Base-by-base conservation (phyloP, 2,888 invertebrate species). In the Callimorpha dominula region DNA sequence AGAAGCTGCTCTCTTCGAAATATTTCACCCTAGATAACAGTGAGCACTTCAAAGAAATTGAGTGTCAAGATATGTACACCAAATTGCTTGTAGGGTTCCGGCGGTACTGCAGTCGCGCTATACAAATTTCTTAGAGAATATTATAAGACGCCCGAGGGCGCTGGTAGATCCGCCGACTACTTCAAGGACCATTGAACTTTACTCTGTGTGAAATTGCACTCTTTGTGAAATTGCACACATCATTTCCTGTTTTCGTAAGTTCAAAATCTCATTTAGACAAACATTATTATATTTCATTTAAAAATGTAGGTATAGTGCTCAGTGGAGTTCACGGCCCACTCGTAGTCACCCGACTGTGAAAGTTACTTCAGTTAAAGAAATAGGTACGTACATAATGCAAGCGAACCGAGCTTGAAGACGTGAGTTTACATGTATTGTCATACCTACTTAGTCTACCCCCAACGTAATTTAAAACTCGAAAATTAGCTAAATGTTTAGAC, bases 151-250 rank as follows among this genome's bases (percentile, higher is more conserved):
- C 82, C 81, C 68, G 73, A 77, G 79, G 84, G 78, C 68, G 63
- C 67, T 63, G 14, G 52, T 77, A 77, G 76, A 72, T 79, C 76
- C 60, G 69, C 77, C 69, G 31, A 70, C 68, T 66, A 73, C 69
- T 65, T 74, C 42, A 40, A 72, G 81, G 74, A 82, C 76, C 75
- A 77, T 81, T 84, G 78, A 85, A 85, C 85, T 80, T 85, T 79
- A 72, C 72, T 82, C 84, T 85, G 82, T 83, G 80, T 77, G 52
- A 85, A 78, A 87, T 83, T 83, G 81, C 83, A 77, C 80, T 82
- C 83, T 85, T 83, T 84, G 78, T 77, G 43, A 85, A 78, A 86
- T 83, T 83, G 80, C 79, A 79, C 72, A 79, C 75, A 73, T 12
- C 62, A 73, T 74, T 67, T 78, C 74, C 68, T 70, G 81, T 79